These are phyloP conservation scores for Idaea dimidiata DNA, from an alignment of 2,888 invertebrate genomes.

Conservation along the genomic window DNA sequence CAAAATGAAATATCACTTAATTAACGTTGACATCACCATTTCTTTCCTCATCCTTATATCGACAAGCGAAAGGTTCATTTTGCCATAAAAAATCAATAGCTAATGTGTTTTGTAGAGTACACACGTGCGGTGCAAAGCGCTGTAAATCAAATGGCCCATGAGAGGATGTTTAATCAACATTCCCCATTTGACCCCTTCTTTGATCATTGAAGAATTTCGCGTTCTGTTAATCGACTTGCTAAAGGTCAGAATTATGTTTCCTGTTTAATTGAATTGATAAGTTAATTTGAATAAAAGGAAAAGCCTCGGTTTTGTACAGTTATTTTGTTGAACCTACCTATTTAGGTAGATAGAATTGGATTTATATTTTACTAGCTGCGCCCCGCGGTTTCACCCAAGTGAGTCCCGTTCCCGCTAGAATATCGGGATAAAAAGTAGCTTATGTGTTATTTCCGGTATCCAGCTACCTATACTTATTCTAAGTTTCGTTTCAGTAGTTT, in stretches of 20 bases:
- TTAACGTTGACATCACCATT: conserved; percentile 55
- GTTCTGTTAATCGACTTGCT: conserved; percentile 36
- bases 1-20: conserved; percentile 69
- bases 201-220: conserved; percentile 44
- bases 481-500: too few species aligned
- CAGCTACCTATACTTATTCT: too few species aligned
- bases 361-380: too few species aligned
- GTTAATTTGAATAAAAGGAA: background rate
- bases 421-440: too few species aligned
- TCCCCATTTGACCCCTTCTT: conserved; percentile 50
- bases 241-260: conserved; percentile 17
- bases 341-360: too few species aligned
- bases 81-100: conserved; percentile 16
- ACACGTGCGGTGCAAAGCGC: conserved; percentile 35
- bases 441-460: too few species aligned
- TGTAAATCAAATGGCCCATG: conserved; percentile 60
- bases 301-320: too few species aligned
- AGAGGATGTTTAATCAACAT: conserved; percentile 65
- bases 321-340: too few species aligned
- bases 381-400: too few species aligned
- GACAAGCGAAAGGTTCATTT: conserved; percentile 34
- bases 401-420: too few species aligned
- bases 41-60: conserved; percentile 29
- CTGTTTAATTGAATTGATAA: conserved; percentile 7
- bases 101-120: conserved; percentile 34